Base-by-base conservation (phyloP, 2,797 vertebrate genomes). In the Scleropages formosus region DNA sequence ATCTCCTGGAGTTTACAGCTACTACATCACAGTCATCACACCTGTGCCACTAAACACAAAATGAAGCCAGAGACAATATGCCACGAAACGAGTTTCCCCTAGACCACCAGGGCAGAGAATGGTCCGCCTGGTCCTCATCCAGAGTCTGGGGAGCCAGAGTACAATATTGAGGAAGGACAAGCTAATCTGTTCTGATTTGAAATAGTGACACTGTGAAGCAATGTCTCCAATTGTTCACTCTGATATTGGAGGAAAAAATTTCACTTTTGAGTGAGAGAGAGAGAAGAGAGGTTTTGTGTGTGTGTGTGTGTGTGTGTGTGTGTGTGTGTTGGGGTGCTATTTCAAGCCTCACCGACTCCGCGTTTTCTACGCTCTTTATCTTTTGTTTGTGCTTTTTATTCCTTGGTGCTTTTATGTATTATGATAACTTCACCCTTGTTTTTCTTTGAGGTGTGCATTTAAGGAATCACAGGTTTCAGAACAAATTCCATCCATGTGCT, bases 181-280 rank as follows among this genome's bases (percentile, higher is more conserved):
- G 85, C 86, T 91, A 91, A 92, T 93, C 90, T 91, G 86, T 84
- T 81, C 84, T 87, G 89, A 92, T 92, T 91, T 92, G 88, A 90
- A 91, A 89, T 88, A 84, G 80, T 84, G 88, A 85, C 88, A 91
- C 88, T n/a, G 90, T 84, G 87, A 87, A 85, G 84, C 78, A 68
- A 60, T 82, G 86, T 84, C 85, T 85, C 85, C 91, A 93, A 92
- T 93, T 91, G 88, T 83, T 88, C 79, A 78, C 87, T 80, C 78
- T 87, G 85, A 87, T 86, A 89, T 88, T 86, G 83, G 85, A 83
- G 82, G 78, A 81, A 77, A 78, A 83, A 82, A 86, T 87, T 89
- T 88, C 84, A 80, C 81, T 82, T 86, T 83, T 75, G 79, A 85
- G 87, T 87, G 22, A 51, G 46, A 39, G 61, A 59, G 53, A 59